phyloP scores from a whole-genome alignment of 1,140 invertebrate genomes.

The Pachypsylla venusta region DNA sequence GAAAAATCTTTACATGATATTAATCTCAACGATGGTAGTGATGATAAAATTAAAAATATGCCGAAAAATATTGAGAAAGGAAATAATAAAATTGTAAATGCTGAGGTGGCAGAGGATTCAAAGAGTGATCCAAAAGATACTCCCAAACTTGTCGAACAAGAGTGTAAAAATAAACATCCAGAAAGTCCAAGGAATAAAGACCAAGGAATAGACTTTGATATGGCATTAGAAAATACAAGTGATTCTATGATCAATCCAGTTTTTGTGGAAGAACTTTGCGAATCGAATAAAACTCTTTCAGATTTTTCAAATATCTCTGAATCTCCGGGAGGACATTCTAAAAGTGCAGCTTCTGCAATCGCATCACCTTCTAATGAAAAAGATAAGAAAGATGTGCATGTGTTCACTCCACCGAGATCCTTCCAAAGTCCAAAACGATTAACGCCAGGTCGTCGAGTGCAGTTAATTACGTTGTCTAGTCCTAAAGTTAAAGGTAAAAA shows the following conservation, averaged over 20 bases:
- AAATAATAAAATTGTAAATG: too few species aligned
- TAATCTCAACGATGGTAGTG: too few species aligned
- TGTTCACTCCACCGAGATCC: conserved; percentile 24
- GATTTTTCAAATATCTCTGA: neutral
- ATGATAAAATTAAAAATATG: too few species aligned
- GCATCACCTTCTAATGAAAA: neutral
- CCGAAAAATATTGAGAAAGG: too few species aligned
- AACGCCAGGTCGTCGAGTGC: conserved; percentile 36
- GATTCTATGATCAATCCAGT: conserved; percentile 27
- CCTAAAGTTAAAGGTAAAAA: conserved; percentile 43
- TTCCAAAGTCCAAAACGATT: conserved; percentile 36
- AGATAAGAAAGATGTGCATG: conserved; percentile 26
- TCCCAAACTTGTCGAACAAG: too few species aligned
- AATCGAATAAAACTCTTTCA: conserved; percentile 12
- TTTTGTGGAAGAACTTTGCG: conserved; percentile 19
- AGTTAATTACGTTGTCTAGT: conserved; percentile 55
- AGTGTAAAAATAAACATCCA: too few species aligned
- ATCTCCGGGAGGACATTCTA: neutral
- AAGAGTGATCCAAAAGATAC: too few species aligned
- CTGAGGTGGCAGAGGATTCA: too few species aligned
- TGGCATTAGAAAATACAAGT: conserved; percentile 19
- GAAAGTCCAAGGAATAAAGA: too few species aligned
- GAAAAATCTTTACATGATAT: too few species aligned
- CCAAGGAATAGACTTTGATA: conserved; percentile 11
- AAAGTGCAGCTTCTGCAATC: neutral